A percentile compares a stretch with the other conserved stretches of the same genome.
phyloP scores from a whole-genome alignment of 2,888 invertebrate genomes.

The Pelosia muscerda region DNA sequence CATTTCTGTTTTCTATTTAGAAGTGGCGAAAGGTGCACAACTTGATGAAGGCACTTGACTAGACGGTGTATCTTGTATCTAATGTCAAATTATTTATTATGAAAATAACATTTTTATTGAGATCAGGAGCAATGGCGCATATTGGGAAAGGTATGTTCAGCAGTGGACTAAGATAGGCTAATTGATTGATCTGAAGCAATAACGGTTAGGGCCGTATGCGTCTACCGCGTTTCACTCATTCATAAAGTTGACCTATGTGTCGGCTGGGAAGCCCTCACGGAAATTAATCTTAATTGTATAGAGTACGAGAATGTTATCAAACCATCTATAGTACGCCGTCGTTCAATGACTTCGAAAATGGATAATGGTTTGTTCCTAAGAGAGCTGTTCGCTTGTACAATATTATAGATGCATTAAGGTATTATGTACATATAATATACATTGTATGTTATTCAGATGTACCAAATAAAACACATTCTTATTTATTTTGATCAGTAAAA shows the following conservation, averaged over 20 bases:
- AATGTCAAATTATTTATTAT: not conserved
- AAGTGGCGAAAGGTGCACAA: conserved; percentile 5
- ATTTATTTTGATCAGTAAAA: too few species aligned
- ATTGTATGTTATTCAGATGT: not conserved
- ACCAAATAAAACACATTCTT: not conserved
- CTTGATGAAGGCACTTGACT: not conserved
- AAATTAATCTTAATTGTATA: not conserved
- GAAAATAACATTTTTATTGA: too few species aligned
- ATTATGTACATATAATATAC: too few species aligned
- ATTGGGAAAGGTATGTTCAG: too few species aligned
- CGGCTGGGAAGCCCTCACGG: not conserved
- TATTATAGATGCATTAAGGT: too few species aligned
- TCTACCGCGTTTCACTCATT: not conserved
- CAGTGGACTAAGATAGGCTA: too few species aligned
- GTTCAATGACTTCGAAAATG: not conserved
- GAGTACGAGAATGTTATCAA: too few species aligned
- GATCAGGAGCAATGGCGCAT: too few species aligned
- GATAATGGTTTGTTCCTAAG: not conserved
- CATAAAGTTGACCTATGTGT: not conserved
- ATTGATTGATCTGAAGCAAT: too few species aligned
- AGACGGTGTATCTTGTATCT: not conserved
- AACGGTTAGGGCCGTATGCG: too few species aligned
- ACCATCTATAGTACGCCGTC: not conserved
- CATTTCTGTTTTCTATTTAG: conserved; percentile 50
- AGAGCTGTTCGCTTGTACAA: not conserved